A percentile compares a stretch with the other conserved stretches of the same genome.
Evolutionary conservation across 2,888 invertebrate species (phyloP).

Genomic region (Leptarthrus brevirostris): DNA sequence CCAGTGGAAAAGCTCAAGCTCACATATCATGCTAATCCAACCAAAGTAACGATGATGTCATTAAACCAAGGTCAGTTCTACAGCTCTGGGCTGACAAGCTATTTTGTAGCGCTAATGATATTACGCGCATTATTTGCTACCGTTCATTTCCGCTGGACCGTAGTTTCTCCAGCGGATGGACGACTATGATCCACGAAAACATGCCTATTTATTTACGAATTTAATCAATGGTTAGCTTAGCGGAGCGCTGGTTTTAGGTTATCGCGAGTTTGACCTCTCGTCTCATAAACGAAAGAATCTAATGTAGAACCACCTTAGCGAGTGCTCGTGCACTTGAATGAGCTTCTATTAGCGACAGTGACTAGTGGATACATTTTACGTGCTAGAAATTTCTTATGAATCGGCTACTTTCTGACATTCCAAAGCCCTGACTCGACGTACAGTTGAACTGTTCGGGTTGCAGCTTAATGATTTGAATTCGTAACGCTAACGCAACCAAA

Average conservation of each 20-base stretch:
- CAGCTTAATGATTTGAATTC: not conserved
- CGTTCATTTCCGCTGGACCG: not conserved
- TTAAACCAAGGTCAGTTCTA: slow-evolving; percentile 23
- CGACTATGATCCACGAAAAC: not conserved
- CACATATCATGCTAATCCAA: slow-evolving; percentile 3
- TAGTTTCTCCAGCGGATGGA: not conserved
- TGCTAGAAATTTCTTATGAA: slow-evolving; percentile 7
- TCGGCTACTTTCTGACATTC: slow-evolving; percentile 1
- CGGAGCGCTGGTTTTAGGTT: not conserved
- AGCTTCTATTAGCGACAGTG: not conserved
- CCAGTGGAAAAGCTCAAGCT: slow-evolving; percentile 9
- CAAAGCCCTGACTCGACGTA: not conserved
- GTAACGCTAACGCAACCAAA: too few relatives aligned
- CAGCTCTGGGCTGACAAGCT: not conserved
- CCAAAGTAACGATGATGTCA: slow-evolving; percentile 24
- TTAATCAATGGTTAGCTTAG: too few relatives aligned
- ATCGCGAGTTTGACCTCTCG: slow-evolving; percentile 10
- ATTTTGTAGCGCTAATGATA: slow-evolving; percentile 7
- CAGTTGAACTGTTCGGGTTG: not conserved
- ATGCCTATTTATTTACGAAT: too few relatives aligned
- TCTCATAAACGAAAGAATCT: not conserved
- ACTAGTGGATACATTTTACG: not conserved
- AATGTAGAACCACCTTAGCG: not conserved
- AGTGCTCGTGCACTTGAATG: not conserved
- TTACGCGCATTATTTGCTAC: slow-evolving; percentile 31